Percentiles rank a stretch among this genome's conserved stretches.
Conservation (phyloP, 2,797 vertebrate genomes). For the Acanthis flammea region DNA sequence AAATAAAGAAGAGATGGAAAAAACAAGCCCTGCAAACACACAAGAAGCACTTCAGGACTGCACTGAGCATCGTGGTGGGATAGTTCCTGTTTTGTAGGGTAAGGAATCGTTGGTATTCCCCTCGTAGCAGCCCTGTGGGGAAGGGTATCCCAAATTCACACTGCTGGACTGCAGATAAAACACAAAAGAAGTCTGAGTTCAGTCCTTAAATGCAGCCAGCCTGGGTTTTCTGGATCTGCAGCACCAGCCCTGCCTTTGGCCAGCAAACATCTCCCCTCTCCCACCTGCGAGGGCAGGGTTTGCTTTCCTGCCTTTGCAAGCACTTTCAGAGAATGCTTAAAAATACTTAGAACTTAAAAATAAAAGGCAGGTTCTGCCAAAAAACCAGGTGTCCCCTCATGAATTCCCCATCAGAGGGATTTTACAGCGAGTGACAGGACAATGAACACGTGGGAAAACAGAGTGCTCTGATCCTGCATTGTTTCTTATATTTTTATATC, state of each 20-base stretch:
- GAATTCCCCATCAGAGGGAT: background rate
- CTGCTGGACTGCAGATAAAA: background rate
- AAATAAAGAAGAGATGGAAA: background rate
- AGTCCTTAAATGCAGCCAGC: background rate
- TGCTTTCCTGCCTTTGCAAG: background rate
- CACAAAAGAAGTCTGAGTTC: background rate
- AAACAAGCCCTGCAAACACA: background rate
- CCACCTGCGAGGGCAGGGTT: too few species aligned
- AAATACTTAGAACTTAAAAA: background rate
- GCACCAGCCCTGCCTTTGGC: background rate
- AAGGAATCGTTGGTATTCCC: rapidly evolving
- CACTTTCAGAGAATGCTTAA: background rate
- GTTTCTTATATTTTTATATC: conserved; percentile 37
- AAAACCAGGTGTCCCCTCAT: conserved; percentile 19
- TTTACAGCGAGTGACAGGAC: background rate
- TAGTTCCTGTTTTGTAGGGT: background rate
- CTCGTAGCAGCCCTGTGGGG: rapidly evolving
- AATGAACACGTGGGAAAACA: conserved; percentile 14
- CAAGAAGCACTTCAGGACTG: rapidly evolving
- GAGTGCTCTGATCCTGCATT: background rate
- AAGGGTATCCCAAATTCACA: background rate
- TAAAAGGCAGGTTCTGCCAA: background rate
- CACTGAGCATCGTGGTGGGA: rapidly evolving
- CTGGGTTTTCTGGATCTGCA: background rate
- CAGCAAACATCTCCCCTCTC: background rate